Percentiles rank a stretch among this genome's conserved stretches.
phyloP scores from a whole-genome alignment of 1,140 invertebrate genomes.

The Grapholita molesta region DNA sequence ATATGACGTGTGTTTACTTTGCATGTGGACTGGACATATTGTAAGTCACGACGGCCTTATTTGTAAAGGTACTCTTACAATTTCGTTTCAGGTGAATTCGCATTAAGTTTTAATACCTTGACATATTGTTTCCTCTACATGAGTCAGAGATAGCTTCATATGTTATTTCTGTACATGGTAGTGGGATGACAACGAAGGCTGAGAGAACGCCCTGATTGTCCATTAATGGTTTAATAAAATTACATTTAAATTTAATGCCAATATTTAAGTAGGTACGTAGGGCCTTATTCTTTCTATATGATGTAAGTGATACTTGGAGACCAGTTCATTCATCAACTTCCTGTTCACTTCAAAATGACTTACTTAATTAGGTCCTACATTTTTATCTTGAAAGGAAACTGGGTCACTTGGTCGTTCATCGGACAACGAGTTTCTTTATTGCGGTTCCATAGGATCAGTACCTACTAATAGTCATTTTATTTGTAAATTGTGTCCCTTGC shows the following conservation, averaged over 20 bases:
- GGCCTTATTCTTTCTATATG: slow-evolving; percentile 9
- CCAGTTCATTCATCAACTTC: not conserved
- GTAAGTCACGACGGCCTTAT: slow-evolving; percentile 1
- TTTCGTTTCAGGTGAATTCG: slow-evolving; percentile 10
- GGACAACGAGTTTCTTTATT: slow-evolving; percentile 5
- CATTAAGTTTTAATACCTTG: slow-evolving; percentile 3
- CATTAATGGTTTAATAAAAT: not conserved
- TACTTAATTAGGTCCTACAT: not conserved
- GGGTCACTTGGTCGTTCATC: slow-evolving; percentile 3
- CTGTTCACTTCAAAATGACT: not conserved
- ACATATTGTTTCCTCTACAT: not conserved
- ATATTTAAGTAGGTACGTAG: slow-evolving; percentile 14
- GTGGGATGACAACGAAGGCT: slow-evolving; percentile 3
- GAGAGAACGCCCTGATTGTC: not conserved
- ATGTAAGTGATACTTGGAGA: not conserved
- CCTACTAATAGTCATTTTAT: not conserved
- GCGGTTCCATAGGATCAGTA: not conserved
- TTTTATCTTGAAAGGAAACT: slow-evolving; percentile 27
- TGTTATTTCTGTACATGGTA: not conserved
- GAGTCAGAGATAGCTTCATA: slow-evolving; percentile 2
- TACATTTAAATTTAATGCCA: slow-evolving; percentile 1
- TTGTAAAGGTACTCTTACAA: not conserved
- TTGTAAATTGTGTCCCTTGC: slow-evolving; percentile 24
- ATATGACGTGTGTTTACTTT: slow-evolving; percentile 24
- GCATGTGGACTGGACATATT: not conserved